Evolutionary conservation across 2,888 invertebrate species (phyloP).

Genomic region (Pseudococcus viburni): DNA sequence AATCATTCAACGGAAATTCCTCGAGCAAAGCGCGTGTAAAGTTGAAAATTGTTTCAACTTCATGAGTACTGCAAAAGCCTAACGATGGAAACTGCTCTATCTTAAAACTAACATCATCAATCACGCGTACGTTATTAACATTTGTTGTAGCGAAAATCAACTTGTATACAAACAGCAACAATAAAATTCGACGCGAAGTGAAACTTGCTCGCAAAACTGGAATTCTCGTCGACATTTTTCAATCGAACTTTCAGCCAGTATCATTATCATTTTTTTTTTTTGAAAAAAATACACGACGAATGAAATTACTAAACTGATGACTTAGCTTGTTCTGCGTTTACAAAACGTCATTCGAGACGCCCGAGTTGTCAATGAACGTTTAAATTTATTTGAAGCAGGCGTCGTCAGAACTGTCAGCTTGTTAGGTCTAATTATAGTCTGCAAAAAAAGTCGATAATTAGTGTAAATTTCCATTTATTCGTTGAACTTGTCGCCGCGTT

Average conservation of each 20-base stretch:
- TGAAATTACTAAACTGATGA: neutral
- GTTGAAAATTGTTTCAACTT: conserved; percentile 28
- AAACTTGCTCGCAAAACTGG: conserved; percentile 28
- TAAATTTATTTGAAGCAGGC: neutral
- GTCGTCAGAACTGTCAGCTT: neutral
- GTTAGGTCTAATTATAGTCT: conserved; percentile 25
- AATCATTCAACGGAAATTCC: conserved; percentile 20
- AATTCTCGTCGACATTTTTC: neutral
- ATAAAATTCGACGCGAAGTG: conserved; percentile 12
- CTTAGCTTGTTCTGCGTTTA: neutral
- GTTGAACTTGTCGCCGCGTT: neutral
- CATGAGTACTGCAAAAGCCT: conserved; percentile 7
- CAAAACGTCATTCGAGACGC: neutral
- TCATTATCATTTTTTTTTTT: neutral
- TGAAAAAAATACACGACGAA: neutral
- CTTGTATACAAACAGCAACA: conserved; percentile 36
- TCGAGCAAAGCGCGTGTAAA: neutral
- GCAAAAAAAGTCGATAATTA: conserved; percentile 45
- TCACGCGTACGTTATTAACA: conserved; percentile 30
- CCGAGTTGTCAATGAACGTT: conserved; percentile 23
- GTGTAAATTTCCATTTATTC: conserved; percentile 13
- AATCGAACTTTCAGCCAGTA: neutral
- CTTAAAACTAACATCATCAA: conserved; percentile 45
- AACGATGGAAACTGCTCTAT: conserved; percentile 36
- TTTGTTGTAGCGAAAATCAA: conserved; percentile 32